A percentile compares a stretch with the other conserved stretches of the same genome.
Evolutionary conservation across 2,797 vertebrate species (phyloP).

Genomic region (Amblyraja radiata): DNA sequence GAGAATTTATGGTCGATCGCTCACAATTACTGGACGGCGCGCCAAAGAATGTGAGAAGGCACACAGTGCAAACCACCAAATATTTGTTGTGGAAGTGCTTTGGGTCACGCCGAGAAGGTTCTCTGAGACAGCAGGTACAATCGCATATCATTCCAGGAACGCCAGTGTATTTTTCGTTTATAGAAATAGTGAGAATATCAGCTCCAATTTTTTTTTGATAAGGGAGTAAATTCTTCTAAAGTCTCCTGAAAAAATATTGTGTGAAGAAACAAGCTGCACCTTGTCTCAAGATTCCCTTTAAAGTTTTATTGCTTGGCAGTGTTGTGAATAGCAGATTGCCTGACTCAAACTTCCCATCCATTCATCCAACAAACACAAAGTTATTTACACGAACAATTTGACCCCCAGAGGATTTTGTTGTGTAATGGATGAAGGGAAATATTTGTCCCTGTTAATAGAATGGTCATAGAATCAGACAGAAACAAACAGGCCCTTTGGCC

Average conservation of each 20-base stretch:
- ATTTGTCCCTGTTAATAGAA: background rate
- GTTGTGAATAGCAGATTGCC: background rate
- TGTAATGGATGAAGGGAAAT: background rate
- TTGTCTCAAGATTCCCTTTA: conserved; percentile 11
- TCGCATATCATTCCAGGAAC: no score
- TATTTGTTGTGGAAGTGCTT: background rate
- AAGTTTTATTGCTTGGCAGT: conserved; percentile 21
- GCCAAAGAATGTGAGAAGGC: background rate
- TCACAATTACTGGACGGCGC: background rate
- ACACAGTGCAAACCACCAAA: background rate
- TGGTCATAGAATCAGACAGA: no score
- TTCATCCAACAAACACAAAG: background rate
- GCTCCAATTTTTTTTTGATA: background rate
- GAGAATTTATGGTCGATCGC: background rate
- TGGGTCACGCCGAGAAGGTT: background rate
- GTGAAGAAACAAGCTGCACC: conserved; percentile 13
- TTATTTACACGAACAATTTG: background rate
- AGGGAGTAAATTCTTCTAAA: conserved; percentile 11
- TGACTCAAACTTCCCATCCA: conserved; percentile 31
- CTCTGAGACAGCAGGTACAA: background rate
- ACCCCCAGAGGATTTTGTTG: background rate
- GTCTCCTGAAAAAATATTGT: background rate
- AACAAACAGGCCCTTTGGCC: no score
- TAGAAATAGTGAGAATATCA: background rate
- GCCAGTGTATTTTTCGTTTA: background rate